Evolutionary conservation across 2,888 invertebrate species (phyloP).

Genomic region (Brenthis hecate): DNA sequence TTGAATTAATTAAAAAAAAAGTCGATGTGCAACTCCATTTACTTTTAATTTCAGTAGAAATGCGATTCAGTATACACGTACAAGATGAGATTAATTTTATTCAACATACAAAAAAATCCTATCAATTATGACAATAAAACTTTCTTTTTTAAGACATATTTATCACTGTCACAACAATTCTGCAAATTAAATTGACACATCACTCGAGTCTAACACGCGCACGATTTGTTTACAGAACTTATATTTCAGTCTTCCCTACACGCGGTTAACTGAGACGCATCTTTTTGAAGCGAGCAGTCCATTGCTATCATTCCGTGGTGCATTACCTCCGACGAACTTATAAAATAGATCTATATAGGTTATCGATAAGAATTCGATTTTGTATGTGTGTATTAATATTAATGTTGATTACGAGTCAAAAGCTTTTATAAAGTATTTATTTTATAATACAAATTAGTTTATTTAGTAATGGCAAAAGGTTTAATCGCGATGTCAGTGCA

Average conservation of each 20-base stretch:
- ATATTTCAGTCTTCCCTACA: slow-evolving; percentile 66
- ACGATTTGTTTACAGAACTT: slow-evolving; percentile 68
- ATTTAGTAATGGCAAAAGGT: slow-evolving; percentile 42
- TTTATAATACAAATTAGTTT: neutral
- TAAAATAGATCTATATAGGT: slow-evolving; percentile 5
- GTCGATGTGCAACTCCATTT: too few species aligned
- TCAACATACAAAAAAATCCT: neutral
- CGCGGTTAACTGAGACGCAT: slow-evolving; percentile 65
- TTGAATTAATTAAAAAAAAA: too few species aligned
- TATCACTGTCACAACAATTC: slow-evolving; percentile 41
- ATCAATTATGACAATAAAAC: slow-evolving; percentile 20
- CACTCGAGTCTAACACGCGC: slow-evolving; percentile 55
- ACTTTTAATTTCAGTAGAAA: too few species aligned
- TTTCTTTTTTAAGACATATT: slow-evolving; percentile 36
- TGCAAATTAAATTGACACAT: slow-evolving; percentile 74
- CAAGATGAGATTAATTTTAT: too few species aligned
- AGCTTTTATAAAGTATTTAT: neutral
- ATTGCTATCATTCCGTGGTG: slow-evolving; percentile 52
- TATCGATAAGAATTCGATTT: neutral
- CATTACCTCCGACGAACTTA: slow-evolving; percentile 45
- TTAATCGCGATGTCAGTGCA: slow-evolving; percentile 60
- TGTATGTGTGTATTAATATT: neutral
- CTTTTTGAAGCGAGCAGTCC: slow-evolving; percentile 61
- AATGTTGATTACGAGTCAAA: neutral
- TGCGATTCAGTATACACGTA: too few species aligned